These are phyloP conservation scores for Pheosia tremula DNA, from an alignment of 2,888 invertebrate species.

Conservation along the genomic window DNA sequence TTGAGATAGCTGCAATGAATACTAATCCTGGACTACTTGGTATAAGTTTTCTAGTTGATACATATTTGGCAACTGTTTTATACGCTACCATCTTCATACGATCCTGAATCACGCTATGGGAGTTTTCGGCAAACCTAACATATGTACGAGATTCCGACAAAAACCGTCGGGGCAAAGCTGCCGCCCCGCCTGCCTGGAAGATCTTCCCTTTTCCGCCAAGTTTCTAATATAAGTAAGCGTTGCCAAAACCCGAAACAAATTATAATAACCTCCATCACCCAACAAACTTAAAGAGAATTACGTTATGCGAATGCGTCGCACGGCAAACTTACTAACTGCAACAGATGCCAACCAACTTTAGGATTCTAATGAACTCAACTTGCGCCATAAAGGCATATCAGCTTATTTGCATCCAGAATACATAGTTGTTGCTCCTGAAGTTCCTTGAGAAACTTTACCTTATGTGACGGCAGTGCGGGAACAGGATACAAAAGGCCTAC, in stretches of 20 bases:
- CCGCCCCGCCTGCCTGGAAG: no score
- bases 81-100: no score
- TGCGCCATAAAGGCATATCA: slow-evolving; percentile 6
- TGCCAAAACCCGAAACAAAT: not conserved
- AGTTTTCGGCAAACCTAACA: no score
- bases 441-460: not conserved
- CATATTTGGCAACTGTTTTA: no score
- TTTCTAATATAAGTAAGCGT: not conserved
- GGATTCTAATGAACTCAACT: slow-evolving; percentile 6
- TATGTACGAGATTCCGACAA: no score
- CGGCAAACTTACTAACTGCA: slow-evolving; percentile 1
- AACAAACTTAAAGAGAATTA: slow-evolving; percentile 1
- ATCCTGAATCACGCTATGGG: no score
- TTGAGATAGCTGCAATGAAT: not conserved
- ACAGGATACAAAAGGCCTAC: not conserved
- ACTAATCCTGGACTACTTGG: not conserved
- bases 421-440: not conserved
- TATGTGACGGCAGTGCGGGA: not conserved
- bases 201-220: no score
- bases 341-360: slow-evolving; percentile 5
- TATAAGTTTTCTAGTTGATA: no score
- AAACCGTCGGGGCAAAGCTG: no score
- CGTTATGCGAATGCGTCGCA: not conserved
- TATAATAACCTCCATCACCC: not conserved
- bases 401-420: slow-evolving; percentile 2